A percentile compares a stretch with the other conserved stretches of the same genome.
Conservation (phyloP, 2,888 invertebrate species). For the Dysmachus trigonus region DNA sequence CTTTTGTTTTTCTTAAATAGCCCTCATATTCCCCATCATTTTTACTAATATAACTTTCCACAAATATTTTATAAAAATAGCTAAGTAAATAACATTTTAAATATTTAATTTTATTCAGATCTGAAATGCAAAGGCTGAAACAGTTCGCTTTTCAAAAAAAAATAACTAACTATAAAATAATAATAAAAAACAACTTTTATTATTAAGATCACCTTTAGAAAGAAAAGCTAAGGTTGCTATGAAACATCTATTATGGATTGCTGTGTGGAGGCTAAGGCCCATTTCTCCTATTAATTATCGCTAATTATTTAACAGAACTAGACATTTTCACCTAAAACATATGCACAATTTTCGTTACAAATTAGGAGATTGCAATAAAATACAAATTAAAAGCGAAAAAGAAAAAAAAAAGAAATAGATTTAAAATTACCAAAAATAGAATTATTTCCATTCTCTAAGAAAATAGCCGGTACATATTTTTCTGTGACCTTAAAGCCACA, state of each 20-base stretch:
- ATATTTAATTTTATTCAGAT: background rate
- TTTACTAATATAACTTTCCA: too few species aligned
- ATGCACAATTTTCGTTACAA: background rate
- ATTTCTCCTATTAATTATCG: too few species aligned
- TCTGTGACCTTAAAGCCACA: background rate
- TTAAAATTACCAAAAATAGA: background rate
- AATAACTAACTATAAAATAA: background rate
- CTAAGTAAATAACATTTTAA: background rate
- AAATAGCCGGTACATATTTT: background rate
- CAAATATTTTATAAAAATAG: too few species aligned
- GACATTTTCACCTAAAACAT: background rate
- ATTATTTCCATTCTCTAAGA: background rate
- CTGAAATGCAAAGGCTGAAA: background rate
- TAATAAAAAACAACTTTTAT: too few species aligned
- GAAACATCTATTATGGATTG: too few species aligned
- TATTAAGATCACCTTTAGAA: too few species aligned
- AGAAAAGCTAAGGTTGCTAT: too few species aligned
- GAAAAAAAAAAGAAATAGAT: background rate
- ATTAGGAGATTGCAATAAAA: background rate
- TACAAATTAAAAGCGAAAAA: background rate
- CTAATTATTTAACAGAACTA: too few species aligned
- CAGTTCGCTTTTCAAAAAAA: background rate
- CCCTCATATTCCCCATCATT: too few species aligned
- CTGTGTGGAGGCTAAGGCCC: too few species aligned
- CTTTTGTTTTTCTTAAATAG: too few species aligned